Base-by-base conservation (phyloP, 2,888 invertebrate species). In the Andrena camellia region DNA sequence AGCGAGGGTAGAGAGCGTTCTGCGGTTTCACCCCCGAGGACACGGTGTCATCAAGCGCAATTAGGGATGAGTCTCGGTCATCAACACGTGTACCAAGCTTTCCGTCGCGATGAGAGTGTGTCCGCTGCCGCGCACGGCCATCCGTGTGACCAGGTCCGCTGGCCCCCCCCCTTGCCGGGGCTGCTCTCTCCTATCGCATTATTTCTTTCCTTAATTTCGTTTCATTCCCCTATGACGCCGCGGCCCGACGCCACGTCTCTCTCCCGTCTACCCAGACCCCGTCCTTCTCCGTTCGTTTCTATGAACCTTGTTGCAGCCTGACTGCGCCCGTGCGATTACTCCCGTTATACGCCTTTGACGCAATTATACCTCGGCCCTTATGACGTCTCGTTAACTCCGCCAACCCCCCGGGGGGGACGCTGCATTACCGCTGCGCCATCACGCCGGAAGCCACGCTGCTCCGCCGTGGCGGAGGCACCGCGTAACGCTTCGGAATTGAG, bases 11-110 rank as follows among this genome's bases (percentile, higher is more conserved):
- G 62, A 75, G 81, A 71, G 74, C 66, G 75, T 64, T 82, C 80
- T 86, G 90, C 83, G 89, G 88, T 88, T 86, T 68, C 88, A 76
- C 82, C 85, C 90, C 87, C 86, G 86, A 90, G 89, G 88, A 92
- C 86, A 89, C 87, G 83, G 90, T 91, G 92, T 92, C 92, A 91
- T 92, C 90, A 89, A 89, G 86, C 91, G 89, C 93, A 93, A 93
- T 93, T 92, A 92, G 91, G 89, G 89, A 90, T 86, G 89, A 90
- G 90, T 90, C 90, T 84, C 83, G 89, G 88, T 92, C 91, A 92
- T 92, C 89, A 86, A 89, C 89, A 80, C 84, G 82, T 81, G 87
- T 87, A 84, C 77, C 80, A 62, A 64, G 72, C 64, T 66, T 75
- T 81, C 74, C 50, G 67, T 50, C 76, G 31, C 42, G 74, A 66